phyloP scores from a whole-genome alignment of 2,888 invertebrate genomes.

The Beris morrisii region DNA sequence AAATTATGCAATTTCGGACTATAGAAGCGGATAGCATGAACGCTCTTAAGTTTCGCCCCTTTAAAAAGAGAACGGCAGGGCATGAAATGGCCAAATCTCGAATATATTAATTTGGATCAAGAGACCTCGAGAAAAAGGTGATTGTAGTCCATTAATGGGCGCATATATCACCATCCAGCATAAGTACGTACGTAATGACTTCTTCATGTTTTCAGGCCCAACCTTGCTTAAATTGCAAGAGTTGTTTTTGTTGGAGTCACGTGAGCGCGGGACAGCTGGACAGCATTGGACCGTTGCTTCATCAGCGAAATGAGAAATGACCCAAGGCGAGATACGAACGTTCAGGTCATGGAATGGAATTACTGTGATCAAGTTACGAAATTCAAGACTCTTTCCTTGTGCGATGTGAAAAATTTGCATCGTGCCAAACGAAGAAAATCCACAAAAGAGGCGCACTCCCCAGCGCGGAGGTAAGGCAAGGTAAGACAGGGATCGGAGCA shows the following conservation, averaged over 20 bases:
- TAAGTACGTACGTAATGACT: slow-evolving; percentile 14
- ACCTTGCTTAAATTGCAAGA: slow-evolving; percentile 16
- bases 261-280: slow-evolving; percentile 11
- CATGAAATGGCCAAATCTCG: too few relatives aligned
- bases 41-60: too few relatives aligned
- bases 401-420: slow-evolving; percentile 25
- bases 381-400: slow-evolving; percentile 8
- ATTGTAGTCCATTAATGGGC: too few relatives aligned
- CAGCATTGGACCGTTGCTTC: slow-evolving; percentile 1
- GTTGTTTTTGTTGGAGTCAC: slow-evolving; percentile 7
- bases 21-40: too few relatives aligned
- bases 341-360: slow-evolving; percentile 26
- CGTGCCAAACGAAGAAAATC: slow-evolving; percentile 21
- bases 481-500: slow-evolving; percentile 20
- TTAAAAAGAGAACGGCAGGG: too few relatives aligned
- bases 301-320: slow-evolving; percentile 22
- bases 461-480: background rate
- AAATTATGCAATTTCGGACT: too few relatives aligned
- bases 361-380: slow-evolving; percentile 27
- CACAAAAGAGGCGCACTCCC: background rate
- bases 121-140: too few relatives aligned
- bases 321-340: slow-evolving; percentile 27
- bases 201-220: slow-evolving; percentile 17
- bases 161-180: too few relatives aligned
- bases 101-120: too few relatives aligned